Evolutionary conservation across 1,140 invertebrate genomes (phyloP).

Genomic region (Lordiphosa mommai): DNA sequence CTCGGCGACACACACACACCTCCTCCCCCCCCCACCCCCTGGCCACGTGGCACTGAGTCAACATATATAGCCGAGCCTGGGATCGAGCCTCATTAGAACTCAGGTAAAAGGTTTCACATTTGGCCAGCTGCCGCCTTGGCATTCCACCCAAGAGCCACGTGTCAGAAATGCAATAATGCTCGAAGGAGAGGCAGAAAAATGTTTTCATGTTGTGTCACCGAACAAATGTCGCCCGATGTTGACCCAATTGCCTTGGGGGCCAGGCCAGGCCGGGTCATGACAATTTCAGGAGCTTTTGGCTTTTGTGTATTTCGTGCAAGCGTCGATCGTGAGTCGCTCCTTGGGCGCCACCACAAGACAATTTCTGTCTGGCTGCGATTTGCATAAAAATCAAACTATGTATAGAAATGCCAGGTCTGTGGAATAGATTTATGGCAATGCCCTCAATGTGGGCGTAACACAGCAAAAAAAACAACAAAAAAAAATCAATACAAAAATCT

Average conservation of each 20-base stretch:
- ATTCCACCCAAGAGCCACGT: slow-evolving; percentile 51
- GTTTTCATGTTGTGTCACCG: slow-evolving; percentile 59
- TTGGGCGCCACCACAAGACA: slow-evolving; percentile 29
- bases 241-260: slow-evolving; percentile 67
- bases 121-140: slow-evolving; percentile 40
- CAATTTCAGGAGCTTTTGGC: slow-evolving; percentile 70
- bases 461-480: slow-evolving; percentile 15
- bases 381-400: slow-evolving; percentile 70
- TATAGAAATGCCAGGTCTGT: slow-evolving; percentile 50
- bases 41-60: slow-evolving; percentile 61
- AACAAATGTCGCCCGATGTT: slow-evolving; percentile 66
- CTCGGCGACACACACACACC: slow-evolving; percentile 37
- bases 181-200: slow-evolving; percentile 2
- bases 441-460: slow-evolving; percentile 36
- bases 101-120: slow-evolving; percentile 28
- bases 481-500: slow-evolving; percentile 66
- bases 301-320: slow-evolving; percentile 61
- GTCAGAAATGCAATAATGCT: slow-evolving; percentile 36
- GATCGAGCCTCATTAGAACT: slow-evolving; percentile 51
- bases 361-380: slow-evolving; percentile 61
- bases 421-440: slow-evolving; percentile 58
- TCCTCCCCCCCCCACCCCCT: neutral
- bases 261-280: slow-evolving; percentile 71
- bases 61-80: slow-evolving; percentile 22
- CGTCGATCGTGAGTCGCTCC: slow-evolving; percentile 50